A percentile compares a stretch with the other conserved stretches of the same genome.
These are phyloP conservation scores for Paraescarpia echinospica DNA, from an alignment of 1,140 invertebrate genomes.

Conservation along the genomic window DNA sequence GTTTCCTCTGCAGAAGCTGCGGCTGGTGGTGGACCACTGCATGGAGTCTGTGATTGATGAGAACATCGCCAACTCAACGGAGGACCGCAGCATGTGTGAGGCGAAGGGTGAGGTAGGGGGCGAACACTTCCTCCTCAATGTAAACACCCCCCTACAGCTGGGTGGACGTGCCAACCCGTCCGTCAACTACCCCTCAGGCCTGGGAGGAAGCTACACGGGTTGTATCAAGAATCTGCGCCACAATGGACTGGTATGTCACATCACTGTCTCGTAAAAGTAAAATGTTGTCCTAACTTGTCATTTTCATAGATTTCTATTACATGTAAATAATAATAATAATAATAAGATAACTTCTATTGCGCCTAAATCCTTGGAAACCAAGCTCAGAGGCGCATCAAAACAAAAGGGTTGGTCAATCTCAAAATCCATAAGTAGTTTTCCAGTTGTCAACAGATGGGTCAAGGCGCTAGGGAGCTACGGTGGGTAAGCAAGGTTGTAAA, in stretches of 20 bases:
- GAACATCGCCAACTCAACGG: conserved; percentile 39
- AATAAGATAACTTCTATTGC: no score
- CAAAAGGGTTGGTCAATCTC: no score
- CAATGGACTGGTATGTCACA: conserved; percentile 75
- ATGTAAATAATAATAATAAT: no score
- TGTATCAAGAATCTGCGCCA: conserved; percentile 93
- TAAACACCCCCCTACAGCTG: conserved; percentile 90
- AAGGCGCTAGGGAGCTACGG: no score
- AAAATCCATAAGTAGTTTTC: no score
- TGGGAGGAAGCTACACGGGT: conserved; percentile 81
- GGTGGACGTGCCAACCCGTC: conserved; percentile 73
- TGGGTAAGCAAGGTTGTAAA: no score
- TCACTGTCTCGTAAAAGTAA: neutral
- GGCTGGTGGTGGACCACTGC: conserved; percentile 88
- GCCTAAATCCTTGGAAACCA: no score
- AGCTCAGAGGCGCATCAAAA: no score
- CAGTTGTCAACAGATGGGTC: no score
- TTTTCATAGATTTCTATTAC: neutral
- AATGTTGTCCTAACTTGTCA: neutral
- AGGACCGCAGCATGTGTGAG: conserved; percentile 85
- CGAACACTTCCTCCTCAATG: conserved; percentile 95
- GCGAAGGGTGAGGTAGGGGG: conserved; percentile 83
- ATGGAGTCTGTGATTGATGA: conserved; percentile 82
- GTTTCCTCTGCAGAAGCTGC: conserved; percentile 13
- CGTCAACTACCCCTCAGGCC: conserved; percentile 62